Percentiles rank a stretch among this genome's conserved stretches.
Evolutionary conservation across 1,140 invertebrate genomes (phyloP).

Genomic region (Conopomorpha cramerella): DNA sequence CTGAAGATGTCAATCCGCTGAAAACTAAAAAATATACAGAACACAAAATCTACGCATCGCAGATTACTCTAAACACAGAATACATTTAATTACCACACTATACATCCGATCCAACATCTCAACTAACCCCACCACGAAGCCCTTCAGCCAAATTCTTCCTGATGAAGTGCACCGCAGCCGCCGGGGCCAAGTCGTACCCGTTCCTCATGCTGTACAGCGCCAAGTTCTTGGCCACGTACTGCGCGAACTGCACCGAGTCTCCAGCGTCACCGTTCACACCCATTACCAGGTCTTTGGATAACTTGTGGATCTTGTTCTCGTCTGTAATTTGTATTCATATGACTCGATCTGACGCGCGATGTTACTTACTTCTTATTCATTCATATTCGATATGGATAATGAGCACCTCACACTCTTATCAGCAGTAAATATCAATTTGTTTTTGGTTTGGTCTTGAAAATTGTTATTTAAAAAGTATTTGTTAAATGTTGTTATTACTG

Average conservation of each 20-base stretch:
- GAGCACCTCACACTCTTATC: too few relatives aligned
- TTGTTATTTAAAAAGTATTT: too few relatives aligned
- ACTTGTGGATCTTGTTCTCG: conserved; percentile 88
- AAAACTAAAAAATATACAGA: too few relatives aligned
- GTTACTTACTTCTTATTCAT: too few relatives aligned
- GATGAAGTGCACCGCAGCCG: conserved; percentile 89
- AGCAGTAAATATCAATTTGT: too few relatives aligned
- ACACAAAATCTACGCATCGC: too few relatives aligned
- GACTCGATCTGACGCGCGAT: too few relatives aligned
- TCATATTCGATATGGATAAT: too few relatives aligned
- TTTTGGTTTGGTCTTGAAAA: too few relatives aligned
- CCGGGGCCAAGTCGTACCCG: conserved; percentile 89
- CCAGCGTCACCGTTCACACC: conserved; percentile 89
- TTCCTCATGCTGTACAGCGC: conserved; percentile 97
- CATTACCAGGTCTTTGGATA: conserved; percentile 88
- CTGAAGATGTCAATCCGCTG: too few relatives aligned
- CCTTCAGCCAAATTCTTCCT: conserved; percentile 89
- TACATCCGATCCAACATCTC: conserved; percentile 3
- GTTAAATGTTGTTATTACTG: too few relatives aligned
- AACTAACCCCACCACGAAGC: conserved; percentile 75
- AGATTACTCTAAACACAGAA: too few relatives aligned
- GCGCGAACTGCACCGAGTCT: conserved; percentile 93
- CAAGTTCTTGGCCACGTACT: conserved; percentile 95
- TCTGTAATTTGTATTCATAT: conserved; percentile 72
- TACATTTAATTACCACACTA: conserved; percentile 10